Base-by-base conservation (phyloP, 2,113 vertebrate genomes). In the human (Homo sapiens) region DNA sequence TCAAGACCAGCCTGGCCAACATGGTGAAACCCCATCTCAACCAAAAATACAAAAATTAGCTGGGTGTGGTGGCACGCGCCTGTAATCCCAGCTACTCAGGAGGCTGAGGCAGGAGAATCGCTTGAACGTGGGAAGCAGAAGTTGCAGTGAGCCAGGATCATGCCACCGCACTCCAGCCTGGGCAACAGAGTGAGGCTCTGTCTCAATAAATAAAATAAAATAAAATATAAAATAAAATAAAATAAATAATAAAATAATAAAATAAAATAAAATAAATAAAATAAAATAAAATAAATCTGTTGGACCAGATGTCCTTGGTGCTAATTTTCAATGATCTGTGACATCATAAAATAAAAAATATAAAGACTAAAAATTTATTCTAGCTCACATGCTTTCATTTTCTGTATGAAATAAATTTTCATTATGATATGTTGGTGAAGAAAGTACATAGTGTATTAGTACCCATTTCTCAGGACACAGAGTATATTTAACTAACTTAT, bases 341-440 rank as follows among this genome's bases (percentile, higher is more conserved):
- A 87, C 87, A 88, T 81, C 50, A 38, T 50, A 52, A 45, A 96
- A 78, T 96, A 80, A 78, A 95, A 89, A 68, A 48, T 30, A 18
- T 59, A 45, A 92, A 93, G 23, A 1, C 40, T 48, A 35, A 81
- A 91, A 70, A 50, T 76, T 52, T 64, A 89, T 90, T 78, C 95
- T 80, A 64, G 45, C 30, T 89, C n/a, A 25, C 64, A 13, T 61
- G 27, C 23, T 66, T 92, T 96, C 14, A 55, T 88, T 90, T 96
- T 86, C 55, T 61, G 12, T 68, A 48, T 79, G 18, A 96, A 86
- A 88, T 57, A 52, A 52, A 72, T 68, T 88, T 94, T 87, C 80
- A 81, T 89, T 82, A 45, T 12, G 68, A 48, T 88, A 43, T 8
- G 45, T 88, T 57, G 59, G 52, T 66, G 89, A 86, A 38, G 25